A percentile compares a stretch with the other conserved stretches of the same genome.
These are phyloP conservation scores for Drosophila parthenogenetica DNA, from an alignment of 2,888 invertebrate genomes.

Conservation along the genomic window DNA sequence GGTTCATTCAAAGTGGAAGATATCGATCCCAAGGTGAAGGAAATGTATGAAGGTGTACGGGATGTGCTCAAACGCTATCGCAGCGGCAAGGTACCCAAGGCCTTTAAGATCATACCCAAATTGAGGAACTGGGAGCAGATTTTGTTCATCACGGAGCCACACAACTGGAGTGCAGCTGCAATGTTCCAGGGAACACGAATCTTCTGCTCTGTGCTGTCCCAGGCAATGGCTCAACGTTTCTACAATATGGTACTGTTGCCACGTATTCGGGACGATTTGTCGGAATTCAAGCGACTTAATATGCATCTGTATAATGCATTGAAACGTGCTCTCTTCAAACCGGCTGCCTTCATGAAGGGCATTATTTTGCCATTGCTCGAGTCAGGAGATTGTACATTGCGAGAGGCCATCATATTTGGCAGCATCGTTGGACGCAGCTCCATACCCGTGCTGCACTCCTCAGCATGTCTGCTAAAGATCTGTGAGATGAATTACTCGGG, in stretches of 20 bases:
- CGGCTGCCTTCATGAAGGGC: constrained; percentile 99
- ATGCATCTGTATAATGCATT: constrained; percentile 98
- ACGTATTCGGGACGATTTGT: constrained; percentile 96
- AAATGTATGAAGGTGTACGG: constrained; percentile 96
- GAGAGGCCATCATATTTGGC: constrained; percentile 98
- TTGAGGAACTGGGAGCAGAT: constrained; percentile 98
- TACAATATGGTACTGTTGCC: constrained; percentile 97
- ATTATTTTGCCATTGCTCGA: constrained; percentile 90
- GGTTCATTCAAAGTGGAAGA: constrained; percentile 90
- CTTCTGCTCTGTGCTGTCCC: constrained; percentile 98
- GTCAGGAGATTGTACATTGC: constrained; percentile 96
- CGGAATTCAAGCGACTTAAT: constrained; percentile 97
- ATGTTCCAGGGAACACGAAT: constrained; percentile 95
- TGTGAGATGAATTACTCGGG: constrained; percentile 99
- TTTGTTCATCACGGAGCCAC: constrained; percentile 93
- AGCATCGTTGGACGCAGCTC: constrained; percentile 96
- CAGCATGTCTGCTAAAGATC: constrained; percentile 97
- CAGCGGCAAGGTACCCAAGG: constrained; percentile 98
- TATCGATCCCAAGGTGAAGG: constrained; percentile 92
- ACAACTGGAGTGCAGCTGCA: constrained; percentile 98
- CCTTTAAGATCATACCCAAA: constrained; percentile 98
- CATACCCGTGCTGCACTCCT: constrained; percentile 97
- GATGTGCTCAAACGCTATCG: constrained; percentile 95
- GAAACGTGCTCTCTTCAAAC: constrained; percentile 96
- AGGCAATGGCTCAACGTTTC: constrained; percentile 98